A percentile compares a stretch with the other conserved stretches of the same genome.
These are phyloP conservation scores for Halichoeres trimaculatus DNA, from an alignment of 2,113 vertebrate species.

Conservation along the genomic window DNA sequence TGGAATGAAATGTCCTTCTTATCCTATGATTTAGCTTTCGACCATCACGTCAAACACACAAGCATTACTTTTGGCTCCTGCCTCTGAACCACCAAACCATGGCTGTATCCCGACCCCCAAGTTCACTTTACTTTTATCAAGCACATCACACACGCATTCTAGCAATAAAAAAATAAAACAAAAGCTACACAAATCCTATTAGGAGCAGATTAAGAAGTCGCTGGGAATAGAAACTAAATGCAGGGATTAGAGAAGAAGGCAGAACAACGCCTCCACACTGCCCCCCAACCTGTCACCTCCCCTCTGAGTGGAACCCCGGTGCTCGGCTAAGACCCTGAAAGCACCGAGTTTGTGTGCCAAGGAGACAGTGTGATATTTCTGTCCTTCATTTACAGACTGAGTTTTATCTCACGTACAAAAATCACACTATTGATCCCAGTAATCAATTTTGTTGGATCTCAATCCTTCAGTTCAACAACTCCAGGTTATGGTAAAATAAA, in stretches of 20 bases:
- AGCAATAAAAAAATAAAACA: conserved; percentile 52
- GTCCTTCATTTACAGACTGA: not conserved
- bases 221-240: conserved; percentile 78
- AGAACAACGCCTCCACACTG: conserved; percentile 28
- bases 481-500: not conserved
- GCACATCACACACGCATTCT: conserved; percentile 20
- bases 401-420: not conserved
- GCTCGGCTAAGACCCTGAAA: conserved; percentile 1
- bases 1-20: not conserved
- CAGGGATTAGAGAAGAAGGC: conserved; percentile 73
- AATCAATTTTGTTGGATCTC: not conserved
- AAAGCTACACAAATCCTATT: conserved; percentile 75
- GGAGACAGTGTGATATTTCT: not conserved
- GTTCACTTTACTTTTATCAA: conserved; percentile 3
- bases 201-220: conserved; percentile 71
- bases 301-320: conserved; percentile 32
- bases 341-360: not conserved
- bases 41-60: not conserved
- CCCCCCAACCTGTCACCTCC: conserved; percentile 44
- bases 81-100: not conserved
- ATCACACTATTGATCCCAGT: not conserved
- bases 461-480: not conserved
- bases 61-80: not conserved
- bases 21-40: not conserved
- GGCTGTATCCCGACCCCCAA: not conserved